Evolutionary conservation across 2,113 vertebrate genomes (phyloP).

Genomic region (Stigmatopora nigra): DNA sequence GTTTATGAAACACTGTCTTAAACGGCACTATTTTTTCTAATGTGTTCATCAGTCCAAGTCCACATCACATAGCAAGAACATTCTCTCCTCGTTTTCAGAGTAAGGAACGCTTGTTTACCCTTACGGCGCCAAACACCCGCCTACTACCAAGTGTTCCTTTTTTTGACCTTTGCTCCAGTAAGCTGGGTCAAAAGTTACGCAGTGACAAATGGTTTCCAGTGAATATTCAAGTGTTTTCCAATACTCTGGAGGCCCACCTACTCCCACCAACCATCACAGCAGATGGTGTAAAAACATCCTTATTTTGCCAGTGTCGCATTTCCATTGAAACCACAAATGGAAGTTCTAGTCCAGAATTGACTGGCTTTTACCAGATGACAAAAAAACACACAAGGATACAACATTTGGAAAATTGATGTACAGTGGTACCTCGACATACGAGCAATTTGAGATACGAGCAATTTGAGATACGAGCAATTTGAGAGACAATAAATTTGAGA

Average conservation of each 20-base stretch:
- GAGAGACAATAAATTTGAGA: too few relatives aligned
- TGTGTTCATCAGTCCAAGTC: not conserved
- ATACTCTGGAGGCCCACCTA: not conserved
- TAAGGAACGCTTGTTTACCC: conserved; percentile 13
- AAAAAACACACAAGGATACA: conserved; percentile 27
- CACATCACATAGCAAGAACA: not conserved
- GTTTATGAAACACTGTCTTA: too few relatives aligned
- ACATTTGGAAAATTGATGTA: conserved; percentile 32
- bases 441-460: too few relatives aligned
- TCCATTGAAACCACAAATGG: conserved; percentile 10
- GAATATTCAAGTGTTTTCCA: conserved; percentile 27
- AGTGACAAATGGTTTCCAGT: conserved; percentile 36
- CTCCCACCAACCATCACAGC: conserved; percentile 16
- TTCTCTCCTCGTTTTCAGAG: not conserved
- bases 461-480: too few relatives aligned
- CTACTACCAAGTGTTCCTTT: conserved; percentile 12
- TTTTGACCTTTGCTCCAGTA: conserved; percentile 53
- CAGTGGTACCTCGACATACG: not conserved
- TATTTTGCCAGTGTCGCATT: not conserved
- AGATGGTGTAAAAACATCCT: conserved; percentile 8
- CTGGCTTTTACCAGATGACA: conserved; percentile 28
- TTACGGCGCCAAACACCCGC: not conserved
- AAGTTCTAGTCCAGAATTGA: not conserved
- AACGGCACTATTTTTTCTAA: too few relatives aligned
- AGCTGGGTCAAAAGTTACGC: conserved; percentile 31